Base-by-base conservation (phyloP, 2,797 vertebrate genomes). In the Melanitta fusca region DNA sequence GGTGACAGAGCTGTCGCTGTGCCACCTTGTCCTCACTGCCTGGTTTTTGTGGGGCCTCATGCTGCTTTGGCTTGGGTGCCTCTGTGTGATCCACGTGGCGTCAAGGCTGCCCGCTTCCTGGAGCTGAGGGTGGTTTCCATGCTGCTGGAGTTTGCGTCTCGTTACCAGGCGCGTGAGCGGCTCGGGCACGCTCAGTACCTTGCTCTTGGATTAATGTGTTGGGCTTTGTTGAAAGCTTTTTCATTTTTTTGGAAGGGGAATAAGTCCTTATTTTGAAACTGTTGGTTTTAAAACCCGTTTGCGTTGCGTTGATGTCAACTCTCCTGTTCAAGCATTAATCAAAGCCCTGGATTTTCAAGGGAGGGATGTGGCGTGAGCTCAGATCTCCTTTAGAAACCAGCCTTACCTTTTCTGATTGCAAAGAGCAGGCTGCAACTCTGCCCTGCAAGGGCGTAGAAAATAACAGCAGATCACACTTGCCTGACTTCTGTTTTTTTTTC, bases 21-120 rank as follows among this genome's bases (percentile, higher is more conserved):
- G 25, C 54, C 72, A 4, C 66, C 13, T 66, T 64, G 32, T 71
- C 47, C n/a, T 77, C 32, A 2, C 7, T 11, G 25, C 14, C 25
- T 6, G 8, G 8, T 79, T 47, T 43, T 57, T 1, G 0, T 65
- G 47, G 18, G 4, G 34, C 36, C 36, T 64, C 0, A 5, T 8
- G 10, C 72, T 75, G 51, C 71, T 70, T 81, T 70, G 54, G 34
- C 39, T 85, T 3, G 7, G 10, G 13, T 16, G 14, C 10, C 2
- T 1, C 3, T 11, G 25, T 39, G 32, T 60, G 57, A 17, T 20
- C 51, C 8, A 2, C 2, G 13, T 45, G 64, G 21, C 9, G 24
- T n/a, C 20, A 19, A 54, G 80, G 45, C 58, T 25, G 0, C 41
- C 80, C 68, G 9, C 61, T 92, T 68, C 43, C 65, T 83, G 57